Percentiles rank a stretch among this genome's conserved stretches.
Conservation (phyloP, 2,888 invertebrate species). For the Drosophila barbarae region DNA sequence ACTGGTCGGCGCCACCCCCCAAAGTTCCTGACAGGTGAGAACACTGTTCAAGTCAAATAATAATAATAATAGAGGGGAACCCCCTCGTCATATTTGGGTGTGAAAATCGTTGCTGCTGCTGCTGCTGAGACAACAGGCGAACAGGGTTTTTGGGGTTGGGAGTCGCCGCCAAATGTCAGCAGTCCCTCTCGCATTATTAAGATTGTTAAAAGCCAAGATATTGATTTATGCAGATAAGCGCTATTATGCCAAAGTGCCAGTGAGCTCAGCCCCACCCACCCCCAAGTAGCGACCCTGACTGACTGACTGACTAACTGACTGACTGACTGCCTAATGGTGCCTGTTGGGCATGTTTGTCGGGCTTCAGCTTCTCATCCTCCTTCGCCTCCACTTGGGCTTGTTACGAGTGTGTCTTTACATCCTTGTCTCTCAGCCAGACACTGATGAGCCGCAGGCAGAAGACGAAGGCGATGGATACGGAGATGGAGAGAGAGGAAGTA, state of each 20-base stretch:
- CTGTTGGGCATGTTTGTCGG: conserved; percentile 44
- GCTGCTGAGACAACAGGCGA: conserved; percentile 14
- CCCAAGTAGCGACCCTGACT: conserved; percentile 17
- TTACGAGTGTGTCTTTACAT: conserved; percentile 33
- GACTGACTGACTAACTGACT: conserved; percentile 29
- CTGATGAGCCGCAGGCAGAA: conserved; percentile 34
- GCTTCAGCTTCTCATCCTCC: conserved; percentile 1
- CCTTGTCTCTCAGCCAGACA: conserved; percentile 22
- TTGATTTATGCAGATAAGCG: conserved; percentile 78
- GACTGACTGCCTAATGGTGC: conserved; percentile 49
- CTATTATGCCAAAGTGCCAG: conserved; percentile 62
- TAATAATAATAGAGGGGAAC: conserved; percentile 19
- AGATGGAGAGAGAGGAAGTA: no score
- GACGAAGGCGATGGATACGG: not conserved
- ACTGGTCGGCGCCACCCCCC: conserved; percentile 26
- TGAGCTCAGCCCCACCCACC: conserved; percentile 40
- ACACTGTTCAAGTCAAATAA: conserved; percentile 28
- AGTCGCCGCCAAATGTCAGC: conserved; percentile 14
- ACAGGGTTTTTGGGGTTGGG: not conserved
- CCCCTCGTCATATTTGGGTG: conserved; percentile 1
- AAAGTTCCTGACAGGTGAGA: conserved; percentile 36
- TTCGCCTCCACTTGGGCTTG: conserved; percentile 1
- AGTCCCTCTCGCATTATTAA: conserved; percentile 53
- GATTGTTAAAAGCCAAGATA: conserved; percentile 71
- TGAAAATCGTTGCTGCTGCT: conserved; percentile 8